A percentile compares a stretch with the other conserved stretches of the same genome.
Conservation (phyloP, 2,797 vertebrate species). For the Psittacula derbiana region DNA sequence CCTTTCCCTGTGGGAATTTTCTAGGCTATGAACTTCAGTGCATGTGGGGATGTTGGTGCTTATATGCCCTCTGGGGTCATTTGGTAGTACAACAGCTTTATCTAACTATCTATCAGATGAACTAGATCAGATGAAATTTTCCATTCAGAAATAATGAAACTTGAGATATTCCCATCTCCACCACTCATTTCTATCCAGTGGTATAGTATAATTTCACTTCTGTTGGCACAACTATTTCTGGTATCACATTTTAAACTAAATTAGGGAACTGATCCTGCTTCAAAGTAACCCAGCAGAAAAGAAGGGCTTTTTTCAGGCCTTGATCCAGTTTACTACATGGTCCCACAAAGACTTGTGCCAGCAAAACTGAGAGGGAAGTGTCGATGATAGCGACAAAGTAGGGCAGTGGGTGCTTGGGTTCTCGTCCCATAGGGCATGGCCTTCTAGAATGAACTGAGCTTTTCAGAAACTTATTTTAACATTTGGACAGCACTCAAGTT, state of each 20-base stretch:
- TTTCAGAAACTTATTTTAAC: slow-evolving; percentile 59
- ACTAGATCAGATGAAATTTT: neutral
- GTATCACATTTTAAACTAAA: neutral
- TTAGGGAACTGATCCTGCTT: neutral
- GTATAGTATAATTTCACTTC: neutral
- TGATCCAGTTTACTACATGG: neutral
- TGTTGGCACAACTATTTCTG: neutral
- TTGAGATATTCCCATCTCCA: neutral
- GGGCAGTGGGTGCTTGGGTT: slow-evolving; percentile 30
- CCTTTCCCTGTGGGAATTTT: neutral
- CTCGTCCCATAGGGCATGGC: slow-evolving; percentile 7
- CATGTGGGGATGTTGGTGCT: neutral
- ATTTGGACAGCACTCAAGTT: slow-evolving; percentile 53
- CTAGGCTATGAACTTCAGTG: neutral
- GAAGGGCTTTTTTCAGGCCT: neutral
- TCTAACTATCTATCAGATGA: neutral
- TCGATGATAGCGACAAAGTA: neutral
- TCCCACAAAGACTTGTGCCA: neutral
- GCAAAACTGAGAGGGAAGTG: neutral
- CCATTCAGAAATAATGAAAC: neutral
- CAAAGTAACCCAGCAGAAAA: neutral
- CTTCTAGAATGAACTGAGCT: slow-evolving; percentile 19
- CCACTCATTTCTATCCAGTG: neutral
- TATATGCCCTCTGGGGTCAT: neutral
- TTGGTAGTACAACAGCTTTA: neutral